Base-by-base conservation (phyloP, 2,113 vertebrate genomes). In the Chloropsis cyanopogon region DNA sequence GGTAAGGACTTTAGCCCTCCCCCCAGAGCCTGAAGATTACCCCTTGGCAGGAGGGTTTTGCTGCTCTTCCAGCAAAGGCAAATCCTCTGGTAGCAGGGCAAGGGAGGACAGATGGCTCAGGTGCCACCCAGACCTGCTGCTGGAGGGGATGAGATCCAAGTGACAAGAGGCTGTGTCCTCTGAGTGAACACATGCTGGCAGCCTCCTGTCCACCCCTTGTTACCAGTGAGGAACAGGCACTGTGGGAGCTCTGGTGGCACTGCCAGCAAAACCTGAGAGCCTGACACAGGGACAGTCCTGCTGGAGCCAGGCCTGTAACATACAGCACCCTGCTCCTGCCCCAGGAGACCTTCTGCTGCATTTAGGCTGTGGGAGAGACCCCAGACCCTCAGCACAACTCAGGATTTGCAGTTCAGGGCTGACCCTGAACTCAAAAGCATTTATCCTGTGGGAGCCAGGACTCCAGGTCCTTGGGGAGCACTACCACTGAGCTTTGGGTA, bases 391-490 rank as follows among this genome's bases (percentile, higher is more conserved):
- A 53, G 50, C 21, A 10, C 37, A 42, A 11, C 23, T 49, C 23
- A 6, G 26, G 14, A 28, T 49, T 41, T 57, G n/a, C 21, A 5
- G 20, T 9, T 54, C 16, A 12, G 56, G 42, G 28, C 35, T 63
- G 16, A 20, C 12, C 19, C 42, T 20, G 0, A 24, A 6, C 39
- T 42, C 21, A 17, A 39, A 39, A 57, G 14, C 14, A 6, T 69
- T 73, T 61, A 9, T 39, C 12, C 28, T 31, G 13, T 18, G 4
- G 28, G 52, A 79, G n/a, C 28, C 53, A 53, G 54, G 24, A 41
- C 41, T 61, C 1, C 1, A 11, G 0, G 2, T 1, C 2, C 64
- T 35, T 59, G 20, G 41, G 41, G 25, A 50, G 17, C 1, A 1
- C 69, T 68, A 3, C 21, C 10, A 25, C 49, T 28, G 42, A 80